phyloP scores from a whole-genome alignment of 2,113 vertebrate species.

The Cyphomyrus plagiostoma region DNA sequence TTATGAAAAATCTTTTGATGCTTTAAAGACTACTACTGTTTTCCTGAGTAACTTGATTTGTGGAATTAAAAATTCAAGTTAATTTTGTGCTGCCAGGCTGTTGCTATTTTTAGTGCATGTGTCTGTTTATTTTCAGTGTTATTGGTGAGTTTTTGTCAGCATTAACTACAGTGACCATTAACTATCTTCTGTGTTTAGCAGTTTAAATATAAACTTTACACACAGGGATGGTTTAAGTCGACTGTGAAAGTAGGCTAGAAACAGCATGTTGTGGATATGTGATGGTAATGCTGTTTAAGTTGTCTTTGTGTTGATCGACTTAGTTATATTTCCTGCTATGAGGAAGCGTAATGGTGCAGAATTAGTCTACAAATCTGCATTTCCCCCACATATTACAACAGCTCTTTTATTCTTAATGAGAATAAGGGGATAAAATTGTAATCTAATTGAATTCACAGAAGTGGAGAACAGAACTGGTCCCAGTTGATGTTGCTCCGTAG shows the following conservation, averaged over 20 bases:
- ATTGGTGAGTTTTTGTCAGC: neutral
- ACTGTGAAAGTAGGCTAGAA: neutral
- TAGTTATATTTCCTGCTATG: neutral
- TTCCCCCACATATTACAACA: neutral
- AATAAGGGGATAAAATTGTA: neutral
- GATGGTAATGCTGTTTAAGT: neutral
- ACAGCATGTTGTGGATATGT: neutral
- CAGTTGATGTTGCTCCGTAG: neutral
- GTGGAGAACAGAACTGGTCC: neutral
- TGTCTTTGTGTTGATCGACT: neutral
- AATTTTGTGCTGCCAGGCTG: neutral
- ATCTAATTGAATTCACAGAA: neutral
- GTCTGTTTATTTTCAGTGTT: neutral
- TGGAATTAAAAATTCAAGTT: neutral
- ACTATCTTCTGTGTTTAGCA: neutral
- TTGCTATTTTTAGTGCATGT: neutral
- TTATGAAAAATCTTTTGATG: neutral
- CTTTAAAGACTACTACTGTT: neutral
- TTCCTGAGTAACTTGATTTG: neutral
- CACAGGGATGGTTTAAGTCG: neutral
- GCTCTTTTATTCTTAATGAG: neutral
- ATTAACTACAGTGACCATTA: neutral
- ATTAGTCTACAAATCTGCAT: neutral
- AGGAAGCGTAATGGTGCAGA: neutral
- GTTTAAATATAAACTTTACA: conserved; percentile 7